These are phyloP conservation scores for Glyptemys insculpta DNA, from an alignment of 2,797 vertebrate species.

Conservation along the genomic window DNA sequence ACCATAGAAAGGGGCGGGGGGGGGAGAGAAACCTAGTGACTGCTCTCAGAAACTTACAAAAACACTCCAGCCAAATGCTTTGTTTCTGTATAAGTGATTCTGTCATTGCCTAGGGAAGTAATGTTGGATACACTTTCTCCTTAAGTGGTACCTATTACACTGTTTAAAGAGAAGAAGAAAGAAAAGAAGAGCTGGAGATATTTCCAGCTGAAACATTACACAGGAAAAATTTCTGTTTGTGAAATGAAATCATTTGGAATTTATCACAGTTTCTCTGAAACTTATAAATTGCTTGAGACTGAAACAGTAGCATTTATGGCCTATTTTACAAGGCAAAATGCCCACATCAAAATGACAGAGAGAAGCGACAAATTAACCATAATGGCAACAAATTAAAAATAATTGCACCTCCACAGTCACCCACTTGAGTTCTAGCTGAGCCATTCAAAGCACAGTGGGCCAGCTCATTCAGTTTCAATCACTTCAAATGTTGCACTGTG, in stretches of 20 bases:
- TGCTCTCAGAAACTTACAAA: not conserved
- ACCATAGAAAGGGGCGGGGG: not conserved
- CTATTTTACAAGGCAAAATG: slow-evolving; percentile 50
- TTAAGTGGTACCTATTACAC: not conserved
- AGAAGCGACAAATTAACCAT: slow-evolving; percentile 42
- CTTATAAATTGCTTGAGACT: slow-evolving; percentile 46
- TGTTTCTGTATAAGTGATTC: not conserved
- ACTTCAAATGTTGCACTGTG: not conserved
- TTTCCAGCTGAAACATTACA: slow-evolving; percentile 72
- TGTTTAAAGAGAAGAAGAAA: not conserved
- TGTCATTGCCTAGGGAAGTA: slow-evolving; percentile 20
- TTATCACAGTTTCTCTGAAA: slow-evolving; percentile 52
- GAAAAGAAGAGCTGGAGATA: slow-evolving; percentile 6
- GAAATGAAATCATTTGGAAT: slow-evolving; percentile 67
- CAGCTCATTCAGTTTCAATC: not conserved
- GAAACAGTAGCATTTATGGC: slow-evolving; percentile 46
- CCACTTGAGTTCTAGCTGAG: not conserved
- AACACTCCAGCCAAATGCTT: slow-evolving; percentile 10
- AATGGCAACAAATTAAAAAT: slow-evolving; percentile 26
- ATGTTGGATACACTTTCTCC: slow-evolving; percentile 30
- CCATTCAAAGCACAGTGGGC: not conserved
- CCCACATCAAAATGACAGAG: slow-evolving; percentile 10
- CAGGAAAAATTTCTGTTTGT: slow-evolving; percentile 52
- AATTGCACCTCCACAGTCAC: not conserved
- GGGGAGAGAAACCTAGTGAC: not conserved